Conservation (phyloP, 1,140 invertebrate species). For the Drosophila sp. region DNA sequence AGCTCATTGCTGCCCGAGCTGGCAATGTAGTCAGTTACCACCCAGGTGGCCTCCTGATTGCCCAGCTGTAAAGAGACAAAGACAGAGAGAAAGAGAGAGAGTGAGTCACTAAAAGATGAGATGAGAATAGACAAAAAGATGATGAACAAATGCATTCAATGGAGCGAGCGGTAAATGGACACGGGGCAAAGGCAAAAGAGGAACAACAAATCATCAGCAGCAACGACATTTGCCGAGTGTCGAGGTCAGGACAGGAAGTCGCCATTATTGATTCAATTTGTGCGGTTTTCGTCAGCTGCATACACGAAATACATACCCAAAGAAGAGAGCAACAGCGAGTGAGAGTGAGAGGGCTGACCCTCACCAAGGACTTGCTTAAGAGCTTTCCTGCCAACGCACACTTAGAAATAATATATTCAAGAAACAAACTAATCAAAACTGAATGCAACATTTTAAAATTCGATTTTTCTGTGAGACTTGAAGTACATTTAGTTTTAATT, state of each 20-base stretch:
- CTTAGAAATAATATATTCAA: too few species aligned
- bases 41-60: conserved; percentile 93
- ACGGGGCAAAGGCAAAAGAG: conserved; percentile 17
- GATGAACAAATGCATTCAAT: conserved; percentile 42
- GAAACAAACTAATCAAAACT: too few species aligned
- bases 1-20: conserved; percentile 89
- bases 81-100: conserved; percentile 27
- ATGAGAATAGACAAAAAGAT: conserved; percentile 41
- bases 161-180: conserved; percentile 27
- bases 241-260: conserved; percentile 47
- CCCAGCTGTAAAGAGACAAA: conserved; percentile 86
- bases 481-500: too few species aligned
- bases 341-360: conserved; percentile 45
- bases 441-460: too few species aligned
- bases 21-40: conserved; percentile 92
- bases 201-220: conserved; percentile 9
- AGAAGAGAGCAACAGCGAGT: background rate
- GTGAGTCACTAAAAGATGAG: conserved; percentile 32
- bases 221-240: conserved; percentile 40
- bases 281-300: conserved; percentile 42
- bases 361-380: conserved; percentile 53
- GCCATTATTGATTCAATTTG: conserved; percentile 64
- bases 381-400: conserved; percentile 4
- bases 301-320: too few species aligned
- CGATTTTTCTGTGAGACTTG: too few species aligned